These are phyloP conservation scores for Nestor notabilis DNA, from an alignment of 2,113 vertebrate species.

Conservation along the genomic window DNA sequence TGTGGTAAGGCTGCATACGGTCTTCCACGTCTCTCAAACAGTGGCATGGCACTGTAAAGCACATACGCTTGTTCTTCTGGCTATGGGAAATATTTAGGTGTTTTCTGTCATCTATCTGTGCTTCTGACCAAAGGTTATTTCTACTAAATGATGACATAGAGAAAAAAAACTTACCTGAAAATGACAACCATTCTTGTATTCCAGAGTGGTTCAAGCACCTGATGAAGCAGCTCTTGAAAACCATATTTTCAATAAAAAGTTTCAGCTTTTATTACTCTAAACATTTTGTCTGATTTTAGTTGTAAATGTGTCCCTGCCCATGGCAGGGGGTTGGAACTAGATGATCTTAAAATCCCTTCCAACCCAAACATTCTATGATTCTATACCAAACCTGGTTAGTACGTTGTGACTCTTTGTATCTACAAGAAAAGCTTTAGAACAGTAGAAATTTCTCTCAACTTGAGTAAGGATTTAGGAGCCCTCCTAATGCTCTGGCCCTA, in stretches of 20 bases:
- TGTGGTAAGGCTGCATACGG: not conserved
- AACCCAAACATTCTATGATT: not conserved
- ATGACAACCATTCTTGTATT: not conserved
- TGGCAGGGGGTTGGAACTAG: not conserved
- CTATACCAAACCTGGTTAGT: not conserved
- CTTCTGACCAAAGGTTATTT: not conserved
- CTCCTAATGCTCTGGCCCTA: not conserved
- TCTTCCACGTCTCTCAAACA: not conserved
- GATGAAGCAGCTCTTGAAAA: not conserved
- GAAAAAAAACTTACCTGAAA: conserved; percentile 6
- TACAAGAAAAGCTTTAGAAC: not conserved
- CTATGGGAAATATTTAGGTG: not conserved
- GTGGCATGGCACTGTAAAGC: not conserved
- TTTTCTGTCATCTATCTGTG: not conserved
- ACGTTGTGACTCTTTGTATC: not conserved
- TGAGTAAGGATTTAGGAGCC: not conserved
- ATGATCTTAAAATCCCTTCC: not conserved
- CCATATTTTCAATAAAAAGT: not conserved
- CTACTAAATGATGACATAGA: not conserved
- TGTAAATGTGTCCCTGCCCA: not conserved
- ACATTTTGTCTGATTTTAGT: not conserved
- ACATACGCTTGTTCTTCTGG: not conserved
- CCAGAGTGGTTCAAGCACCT: not conserved
- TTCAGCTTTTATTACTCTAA: not conserved
- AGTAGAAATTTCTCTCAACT: not conserved